These are phyloP conservation scores for Mycalesis mineus DNA, from an alignment of 2,888 invertebrate genomes.

Conservation along the genomic window DNA sequence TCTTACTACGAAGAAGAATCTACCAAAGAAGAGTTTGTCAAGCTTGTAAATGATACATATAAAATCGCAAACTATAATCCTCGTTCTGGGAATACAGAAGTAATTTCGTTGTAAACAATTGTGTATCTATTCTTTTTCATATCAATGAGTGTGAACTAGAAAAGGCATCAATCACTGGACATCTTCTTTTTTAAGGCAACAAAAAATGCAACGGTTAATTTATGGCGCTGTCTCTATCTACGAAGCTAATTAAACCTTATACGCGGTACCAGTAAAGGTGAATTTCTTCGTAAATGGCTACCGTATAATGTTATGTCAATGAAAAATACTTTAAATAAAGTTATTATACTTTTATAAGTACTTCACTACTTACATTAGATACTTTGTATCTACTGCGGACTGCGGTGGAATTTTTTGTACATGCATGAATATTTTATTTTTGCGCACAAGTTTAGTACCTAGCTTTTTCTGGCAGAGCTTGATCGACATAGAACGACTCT, in stretches of 20 bases:
- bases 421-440: too few species aligned
- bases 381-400: too few species aligned
- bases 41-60: too few species aligned
- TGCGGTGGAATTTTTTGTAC: too few species aligned
- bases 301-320: not conserved
- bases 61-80: too few species aligned
- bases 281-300: not conserved
- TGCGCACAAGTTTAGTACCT: too few species aligned
- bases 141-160: not conserved
- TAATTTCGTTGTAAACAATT: not conserved
- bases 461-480: too few species aligned
- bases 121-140: not conserved
- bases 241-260: not conserved
- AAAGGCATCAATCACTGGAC: not conserved
- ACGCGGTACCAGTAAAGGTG: not conserved
- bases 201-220: not conserved
- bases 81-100: too few species aligned
- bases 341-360: not conserved
- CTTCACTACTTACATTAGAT: too few species aligned
- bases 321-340: not conserved
- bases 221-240: not conserved
- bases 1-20: too few species aligned
- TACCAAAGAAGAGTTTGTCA: too few species aligned
- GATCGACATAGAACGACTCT: too few species aligned
- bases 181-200: slow-evolving; percentile 1